Conservation (phyloP, 2,797 vertebrate species). For the Schizopygopsis malacanthus region DNA sequence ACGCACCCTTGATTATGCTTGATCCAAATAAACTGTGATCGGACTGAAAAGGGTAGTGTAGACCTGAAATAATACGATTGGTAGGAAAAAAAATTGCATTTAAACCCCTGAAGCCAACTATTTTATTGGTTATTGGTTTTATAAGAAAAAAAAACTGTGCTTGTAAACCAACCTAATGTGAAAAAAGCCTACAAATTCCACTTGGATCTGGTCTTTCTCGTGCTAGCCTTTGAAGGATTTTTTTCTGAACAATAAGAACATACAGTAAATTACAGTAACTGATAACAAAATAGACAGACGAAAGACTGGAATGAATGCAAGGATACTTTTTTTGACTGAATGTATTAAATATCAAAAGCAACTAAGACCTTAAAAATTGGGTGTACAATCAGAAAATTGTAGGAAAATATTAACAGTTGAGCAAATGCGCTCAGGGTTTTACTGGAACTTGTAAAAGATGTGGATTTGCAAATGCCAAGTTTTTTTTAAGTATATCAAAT, state of each 20-base stretch:
- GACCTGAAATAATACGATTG: background rate
- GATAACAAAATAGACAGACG: background rate
- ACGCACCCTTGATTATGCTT: no score
- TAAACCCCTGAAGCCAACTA: background rate
- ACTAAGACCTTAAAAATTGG: background rate
- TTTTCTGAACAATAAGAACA: background rate
- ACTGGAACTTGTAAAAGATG: background rate
- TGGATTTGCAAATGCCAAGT: background rate
- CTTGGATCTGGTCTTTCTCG: background rate
- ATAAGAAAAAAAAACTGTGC: no score
- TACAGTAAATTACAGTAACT: background rate
- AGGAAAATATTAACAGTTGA: background rate
- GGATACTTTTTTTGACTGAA: background rate
- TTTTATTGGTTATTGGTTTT: background rate
- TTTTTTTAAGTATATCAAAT: conserved; percentile 26
- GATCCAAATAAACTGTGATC: background rate
- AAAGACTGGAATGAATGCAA: background rate
- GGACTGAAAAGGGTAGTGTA: background rate
- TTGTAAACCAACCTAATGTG: background rate
- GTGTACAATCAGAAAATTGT: background rate
- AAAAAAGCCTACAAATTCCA: background rate
- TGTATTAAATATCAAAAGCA: background rate
- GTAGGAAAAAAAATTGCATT: background rate
- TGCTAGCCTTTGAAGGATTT: background rate
- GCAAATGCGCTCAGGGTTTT: background rate